Evolutionary conservation across 2,797 vertebrate genomes (phyloP), one percentile per base, ranked within the genome.

Genomic region (Enteromius mattozi): DNA sequence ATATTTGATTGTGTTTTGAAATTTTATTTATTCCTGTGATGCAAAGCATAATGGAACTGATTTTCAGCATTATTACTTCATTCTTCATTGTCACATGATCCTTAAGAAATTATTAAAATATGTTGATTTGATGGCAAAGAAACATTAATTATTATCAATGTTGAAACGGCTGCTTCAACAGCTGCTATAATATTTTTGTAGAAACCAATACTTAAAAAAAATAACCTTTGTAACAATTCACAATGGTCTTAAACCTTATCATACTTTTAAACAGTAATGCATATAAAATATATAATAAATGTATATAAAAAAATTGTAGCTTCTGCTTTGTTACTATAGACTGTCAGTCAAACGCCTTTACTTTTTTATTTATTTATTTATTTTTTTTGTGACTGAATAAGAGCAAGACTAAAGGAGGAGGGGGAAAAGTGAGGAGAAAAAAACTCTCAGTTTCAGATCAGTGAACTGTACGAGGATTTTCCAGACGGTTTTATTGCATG

Each of bases 401-500:
- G 30, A 54, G 2, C 49, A 21, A 49, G 27, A 63, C 3, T 10
- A 69, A n/a, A 10, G 16, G 56, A 49, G 71, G 33, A 68, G 56
- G 72, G 70, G 68, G 19, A 65, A 59, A 19, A 42, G 54, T n/a
- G 33, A 40, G n/a, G 12, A 49, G 30, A 51, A 82, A 65, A 33
- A 42, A 30, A 17, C 63, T 65, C 70, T 82, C 17, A 4, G 83
- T 86, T 86, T 82, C 75, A 54, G 83, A 71, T 87, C 81, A 87
- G 13, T 88, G 81, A 87, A 82, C 86, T 88, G 81, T 86, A 47
- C 24, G n/a, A 80, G 82, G 80, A 85, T 88, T 86, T 87, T 85
- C 40, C 70, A 86, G 56, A 70, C n/a, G 71, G 71, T 80, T 81
- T 87, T 87, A 81, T 87, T 80, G 72, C 76, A 86, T 83, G 47